Evolutionary conservation across 1,140 invertebrate species (phyloP).

Genomic region (Drosophila quadrilineata): DNA sequence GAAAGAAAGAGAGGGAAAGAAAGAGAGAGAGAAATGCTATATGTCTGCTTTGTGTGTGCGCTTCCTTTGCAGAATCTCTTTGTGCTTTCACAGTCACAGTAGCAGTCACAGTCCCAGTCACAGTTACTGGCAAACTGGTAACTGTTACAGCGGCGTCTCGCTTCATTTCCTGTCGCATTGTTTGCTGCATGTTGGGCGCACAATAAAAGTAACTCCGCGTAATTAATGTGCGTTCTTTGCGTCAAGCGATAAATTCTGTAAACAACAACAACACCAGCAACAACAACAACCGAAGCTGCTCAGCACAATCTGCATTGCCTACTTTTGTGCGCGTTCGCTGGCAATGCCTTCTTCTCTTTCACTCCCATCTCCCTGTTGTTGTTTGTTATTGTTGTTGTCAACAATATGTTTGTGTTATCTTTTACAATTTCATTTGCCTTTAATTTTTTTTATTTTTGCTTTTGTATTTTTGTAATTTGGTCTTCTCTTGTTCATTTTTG

Average conservation of each 20-base stretch:
- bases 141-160: slow-evolving; percentile 44
- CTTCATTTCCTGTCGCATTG: slow-evolving; percentile 76
- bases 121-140: slow-evolving; percentile 38
- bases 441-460: slow-evolving; percentile 5
- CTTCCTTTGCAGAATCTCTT: slow-evolving; percentile 37
- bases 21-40: too few species aligned
- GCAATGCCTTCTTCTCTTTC: slow-evolving; percentile 16
- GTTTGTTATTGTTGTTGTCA: slow-evolving; percentile 56
- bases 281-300: slow-evolving; percentile 26
- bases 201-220: slow-evolving; percentile 76
- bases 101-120: background rate
- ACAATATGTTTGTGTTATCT: slow-evolving; percentile 77
- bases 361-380: background rate
- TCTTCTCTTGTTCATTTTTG: background rate
- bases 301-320: slow-evolving; percentile 49
- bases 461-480: slow-evolving; percentile 3
- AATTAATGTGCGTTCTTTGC: slow-evolving; percentile 79
- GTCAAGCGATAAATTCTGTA: slow-evolving; percentile 66
- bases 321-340: slow-evolving; percentile 58
- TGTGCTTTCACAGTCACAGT: slow-evolving; percentile 18
- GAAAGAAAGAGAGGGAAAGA: too few species aligned
- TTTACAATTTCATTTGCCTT: slow-evolving; percentile 70
- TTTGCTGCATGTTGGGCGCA: slow-evolving; percentile 63
- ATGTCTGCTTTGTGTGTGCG: too few species aligned
- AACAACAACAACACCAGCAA: slow-evolving; percentile 31